Conservation (phyloP, 2,888 invertebrate species). For the Graphium colonna region DNA sequence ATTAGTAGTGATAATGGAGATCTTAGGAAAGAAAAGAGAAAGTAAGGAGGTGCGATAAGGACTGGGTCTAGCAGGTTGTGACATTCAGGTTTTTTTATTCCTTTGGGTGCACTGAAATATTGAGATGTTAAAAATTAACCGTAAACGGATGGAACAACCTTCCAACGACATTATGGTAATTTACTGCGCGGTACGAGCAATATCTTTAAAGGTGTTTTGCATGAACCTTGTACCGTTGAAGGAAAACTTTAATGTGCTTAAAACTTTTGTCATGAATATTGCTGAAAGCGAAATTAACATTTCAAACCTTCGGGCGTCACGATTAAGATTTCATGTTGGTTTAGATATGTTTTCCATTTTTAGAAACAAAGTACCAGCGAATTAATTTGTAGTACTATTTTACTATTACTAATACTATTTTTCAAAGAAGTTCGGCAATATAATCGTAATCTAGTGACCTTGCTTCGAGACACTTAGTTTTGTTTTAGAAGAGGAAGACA, state of each 20-base stretch:
- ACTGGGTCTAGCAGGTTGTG: no score
- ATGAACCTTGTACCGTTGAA: conserved; percentile 16
- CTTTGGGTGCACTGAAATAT: no score
- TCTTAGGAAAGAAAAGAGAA: no score
- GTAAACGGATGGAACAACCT: conserved; percentile 12
- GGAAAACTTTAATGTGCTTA: conserved; percentile 19
- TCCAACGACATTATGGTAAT: conserved; percentile 16
- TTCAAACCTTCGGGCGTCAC: neutral
- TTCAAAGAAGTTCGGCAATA: conserved; percentile 3
- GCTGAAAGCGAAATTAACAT: conserved; percentile 16
- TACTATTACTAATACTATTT: no score
- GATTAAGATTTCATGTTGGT: conserved; percentile 16
- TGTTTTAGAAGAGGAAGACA: no score
- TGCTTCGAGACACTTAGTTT: no score
- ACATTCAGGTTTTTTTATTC: no score
- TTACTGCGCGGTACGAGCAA: conserved; percentile 3
- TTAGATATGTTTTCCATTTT: conserved; percentile 4
- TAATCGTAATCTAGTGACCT: conserved; percentile 42
- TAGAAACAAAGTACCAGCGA: no score
- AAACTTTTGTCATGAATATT: conserved; percentile 20
- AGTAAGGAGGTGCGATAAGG: no score
- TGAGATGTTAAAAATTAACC: conserved; percentile 9
- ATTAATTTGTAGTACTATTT: no score
- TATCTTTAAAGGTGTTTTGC: conserved; percentile 16
- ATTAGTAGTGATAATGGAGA: no score